Evolutionary conservation across 1,140 invertebrate species (phyloP).

Genomic region (Phymorhynchus buccinoides): DNA sequence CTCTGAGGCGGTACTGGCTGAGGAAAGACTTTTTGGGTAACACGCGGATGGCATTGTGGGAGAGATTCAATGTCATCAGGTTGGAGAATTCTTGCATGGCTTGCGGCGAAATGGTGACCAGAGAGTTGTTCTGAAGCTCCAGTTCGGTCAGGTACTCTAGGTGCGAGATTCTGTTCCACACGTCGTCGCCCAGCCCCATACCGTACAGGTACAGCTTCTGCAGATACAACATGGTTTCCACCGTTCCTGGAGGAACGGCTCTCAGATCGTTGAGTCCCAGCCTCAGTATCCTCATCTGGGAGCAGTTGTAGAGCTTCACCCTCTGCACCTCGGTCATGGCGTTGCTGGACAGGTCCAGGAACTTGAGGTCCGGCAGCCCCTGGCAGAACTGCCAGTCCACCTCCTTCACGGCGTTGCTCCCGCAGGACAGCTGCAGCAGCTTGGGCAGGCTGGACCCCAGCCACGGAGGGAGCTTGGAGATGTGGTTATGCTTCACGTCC

Average conservation of each 20-base stretch:
- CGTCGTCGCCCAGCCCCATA: slow-evolving; percentile 42
- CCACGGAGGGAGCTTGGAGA: slow-evolving; percentile 38
- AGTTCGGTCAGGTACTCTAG: slow-evolving; percentile 31
- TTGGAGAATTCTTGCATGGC: slow-evolving; percentile 41
- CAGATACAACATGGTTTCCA: slow-evolving; percentile 27
- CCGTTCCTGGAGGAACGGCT: slow-evolving; percentile 21
- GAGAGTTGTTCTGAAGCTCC: slow-evolving; percentile 37
- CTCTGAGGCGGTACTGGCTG: slow-evolving; percentile 33
- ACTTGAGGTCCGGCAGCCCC: slow-evolving; percentile 32
- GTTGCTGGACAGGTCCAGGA: slow-evolving; percentile 48
- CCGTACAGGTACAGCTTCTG: slow-evolving; percentile 38
- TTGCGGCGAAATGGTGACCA: slow-evolving; percentile 28
- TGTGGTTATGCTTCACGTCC: slow-evolving; percentile 47
- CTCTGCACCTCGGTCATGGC: slow-evolving; percentile 18
- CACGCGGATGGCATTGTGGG: slow-evolving; percentile 38
- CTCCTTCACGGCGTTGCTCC: slow-evolving; percentile 43
- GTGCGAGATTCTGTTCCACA: slow-evolving; percentile 41
- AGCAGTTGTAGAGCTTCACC: slow-evolving; percentile 34
- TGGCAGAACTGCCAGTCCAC: slow-evolving; percentile 27
- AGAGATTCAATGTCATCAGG: slow-evolving; percentile 37
- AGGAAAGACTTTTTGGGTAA: slow-evolving; percentile 42
- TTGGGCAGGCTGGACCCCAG: slow-evolving; percentile 39
- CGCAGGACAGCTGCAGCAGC: slow-evolving; percentile 39
- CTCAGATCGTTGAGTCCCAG: slow-evolving; percentile 39
- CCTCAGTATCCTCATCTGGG: slow-evolving; percentile 35